Evolutionary conservation across 92 coral and sea anemone species (phyloP), one percentile per base, ranked within the genome.

Genomic region (Paragorgia papillata): DNA sequence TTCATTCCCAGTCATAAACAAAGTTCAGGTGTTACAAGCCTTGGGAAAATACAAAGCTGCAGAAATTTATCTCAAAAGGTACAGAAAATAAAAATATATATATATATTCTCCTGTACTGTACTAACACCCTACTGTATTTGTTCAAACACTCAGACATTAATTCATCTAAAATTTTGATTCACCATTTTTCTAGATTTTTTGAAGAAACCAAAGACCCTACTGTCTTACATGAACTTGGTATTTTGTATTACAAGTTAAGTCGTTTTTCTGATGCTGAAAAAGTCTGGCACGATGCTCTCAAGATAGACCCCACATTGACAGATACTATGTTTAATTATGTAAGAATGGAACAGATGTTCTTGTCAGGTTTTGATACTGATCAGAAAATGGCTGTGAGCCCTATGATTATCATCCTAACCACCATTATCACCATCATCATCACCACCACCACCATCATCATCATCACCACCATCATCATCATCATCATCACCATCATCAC

Each of bases 1-100:
- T 69, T 73, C 90, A 13, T 88, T 91, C n/a, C 89, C 95, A 8
- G 77, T 87, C 22, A 89, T 89, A 1, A 91, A 91, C 84, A 87
- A 89, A 85, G 97, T 85, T 26, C 88, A 90, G 24, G 87, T 83
- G 55, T 25, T 86, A 24, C 85, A 80, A 39, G 54, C 85, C 13
- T 31, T 59, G 14, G 90, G 88, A 12, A 80, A 82, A 12, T 76
- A 59, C 30, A 53, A 50, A 28, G 89, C 84, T 28, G 91, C 97
- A 13, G 91, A 90, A 63, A 25, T 24, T 18, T 82, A 84, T 31
- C 87, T 70, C 63, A 82, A 82, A 59, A 85, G 76, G 96, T 90
- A 59, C 63, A 80, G n/a, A n/a, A n/a, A n/a, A n/a, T n/a, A n/a
- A n/a, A n/a, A n/a, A n/a, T n/a, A n/a, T n/a, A n/a, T n/a, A n/a